Percentiles rank a stretch among this genome's conserved stretches.
Evolutionary conservation across 2,888 invertebrate genomes (phyloP).

Genomic region (Schrankia costaestrigalis): DNA sequence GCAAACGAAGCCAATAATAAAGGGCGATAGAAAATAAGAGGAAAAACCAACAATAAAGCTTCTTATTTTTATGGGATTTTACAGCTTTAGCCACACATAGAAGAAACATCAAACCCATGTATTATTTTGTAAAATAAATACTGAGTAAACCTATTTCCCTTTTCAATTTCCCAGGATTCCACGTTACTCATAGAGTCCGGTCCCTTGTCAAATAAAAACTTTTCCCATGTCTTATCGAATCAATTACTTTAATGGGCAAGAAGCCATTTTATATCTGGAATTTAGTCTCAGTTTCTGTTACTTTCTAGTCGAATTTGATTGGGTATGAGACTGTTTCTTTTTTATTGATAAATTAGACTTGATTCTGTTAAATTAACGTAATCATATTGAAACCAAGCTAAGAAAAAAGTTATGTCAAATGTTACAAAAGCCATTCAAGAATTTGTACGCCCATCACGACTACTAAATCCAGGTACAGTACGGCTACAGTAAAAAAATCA

Average conservation of each 20-base stretch:
- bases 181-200: conserved; percentile 60
- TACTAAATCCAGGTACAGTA: too few species aligned
- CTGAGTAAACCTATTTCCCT: conserved; percentile 58
- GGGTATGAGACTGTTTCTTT: conserved; percentile 17
- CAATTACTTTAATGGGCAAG: conserved; percentile 70
- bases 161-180: conserved; percentile 59
- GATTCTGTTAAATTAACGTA: conserved; percentile 5
- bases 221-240: conserved; percentile 71
- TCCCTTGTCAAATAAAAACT: conserved; percentile 76
- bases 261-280: conserved; percentile 52
- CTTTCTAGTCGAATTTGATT: conserved; percentile 29
- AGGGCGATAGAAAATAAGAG: conserved; percentile 1
- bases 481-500: too few species aligned
- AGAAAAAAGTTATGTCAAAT: too few species aligned
- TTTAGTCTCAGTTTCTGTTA: conserved; percentile 38
- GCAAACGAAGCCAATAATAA: conserved; percentile 6
- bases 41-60: too few species aligned
- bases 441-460: too few species aligned
- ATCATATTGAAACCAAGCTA: conserved; percentile 12
- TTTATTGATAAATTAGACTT: conserved; percentile 11
- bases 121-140: conserved; percentile 54
- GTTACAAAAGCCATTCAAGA: too few species aligned
- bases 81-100: conserved; percentile 1
- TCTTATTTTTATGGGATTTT: too few species aligned
- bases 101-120: conserved; percentile 29